Evolutionary conservation across 2,888 invertebrate genomes (phyloP).

Genomic region (Lithophane semibrunnea): DNA sequence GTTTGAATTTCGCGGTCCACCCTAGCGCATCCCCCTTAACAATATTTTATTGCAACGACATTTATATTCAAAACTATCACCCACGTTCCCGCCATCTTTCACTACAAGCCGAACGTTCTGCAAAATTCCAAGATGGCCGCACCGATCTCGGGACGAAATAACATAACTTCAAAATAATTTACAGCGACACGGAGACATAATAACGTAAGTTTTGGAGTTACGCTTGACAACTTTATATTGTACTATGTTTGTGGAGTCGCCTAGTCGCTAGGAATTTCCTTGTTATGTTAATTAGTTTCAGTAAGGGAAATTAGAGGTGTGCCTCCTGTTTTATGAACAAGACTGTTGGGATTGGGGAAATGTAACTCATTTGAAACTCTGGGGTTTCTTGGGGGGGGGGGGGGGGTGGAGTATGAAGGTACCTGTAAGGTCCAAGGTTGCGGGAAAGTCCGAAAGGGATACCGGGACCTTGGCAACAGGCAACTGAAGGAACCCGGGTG

Average conservation of each 20-base stretch:
- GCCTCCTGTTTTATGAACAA: slow-evolving; percentile 45
- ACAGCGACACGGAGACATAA: slow-evolving; percentile 58
- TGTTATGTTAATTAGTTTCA: slow-evolving; percentile 67
- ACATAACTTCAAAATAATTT: slow-evolving; percentile 65
- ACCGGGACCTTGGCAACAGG: no score
- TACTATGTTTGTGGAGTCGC: slow-evolving; percentile 47
- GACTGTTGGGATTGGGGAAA: slow-evolving; percentile 20
- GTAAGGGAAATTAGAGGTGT: slow-evolving; percentile 52
- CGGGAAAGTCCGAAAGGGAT: no score
- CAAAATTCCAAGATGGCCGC: slow-evolving; percentile 55
- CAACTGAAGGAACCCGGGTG: no score
- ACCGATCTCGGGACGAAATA: slow-evolving; percentile 51
- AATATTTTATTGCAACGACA: slow-evolving; percentile 1
- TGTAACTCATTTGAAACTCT: slow-evolving; percentile 21
- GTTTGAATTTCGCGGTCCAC: no score
- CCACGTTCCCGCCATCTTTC: slow-evolving; percentile 33
- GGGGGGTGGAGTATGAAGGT: background rate
- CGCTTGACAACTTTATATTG: slow-evolving; percentile 60
- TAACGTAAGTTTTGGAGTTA: slow-evolving; percentile 64
- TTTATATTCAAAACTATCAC: slow-evolving; percentile 21
- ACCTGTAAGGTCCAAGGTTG: no score
- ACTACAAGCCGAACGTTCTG: slow-evolving; percentile 11
- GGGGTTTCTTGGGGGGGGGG: background rate
- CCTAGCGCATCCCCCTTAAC: no score
- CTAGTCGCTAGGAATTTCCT: slow-evolving; percentile 47